phyloP scores from a whole-genome alignment of 2,113 vertebrate species.

The Sinocyclocheilus anophthalmus region DNA sequence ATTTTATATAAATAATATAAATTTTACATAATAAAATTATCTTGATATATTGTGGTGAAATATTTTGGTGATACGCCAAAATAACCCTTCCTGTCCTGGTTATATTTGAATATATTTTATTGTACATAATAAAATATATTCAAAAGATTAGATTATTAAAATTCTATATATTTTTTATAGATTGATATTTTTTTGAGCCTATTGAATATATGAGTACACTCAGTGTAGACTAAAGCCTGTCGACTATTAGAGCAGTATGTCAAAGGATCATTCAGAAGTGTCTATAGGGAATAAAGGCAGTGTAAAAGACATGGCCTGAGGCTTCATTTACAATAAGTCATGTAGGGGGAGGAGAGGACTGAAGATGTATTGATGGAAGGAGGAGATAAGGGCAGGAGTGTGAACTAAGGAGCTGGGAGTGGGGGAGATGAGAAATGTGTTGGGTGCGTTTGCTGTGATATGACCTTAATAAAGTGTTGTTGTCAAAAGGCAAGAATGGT shows the following conservation, averaged over 20 bases:
- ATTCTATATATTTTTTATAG: neutral
- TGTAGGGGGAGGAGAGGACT: conserved; percentile 17
- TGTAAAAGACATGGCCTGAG: neutral
- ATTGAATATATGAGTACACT: neutral
- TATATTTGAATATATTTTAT: no score
- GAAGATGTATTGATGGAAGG: conserved; percentile 14
- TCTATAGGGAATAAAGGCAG: neutral
- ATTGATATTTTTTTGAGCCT: neutral
- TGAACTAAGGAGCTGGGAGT: neutral
- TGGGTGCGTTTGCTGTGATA: neutral
- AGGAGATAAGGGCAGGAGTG: neutral
- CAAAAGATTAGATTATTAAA: no score
- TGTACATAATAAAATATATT: no score
- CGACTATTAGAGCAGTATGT: neutral
- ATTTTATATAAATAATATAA: no score
- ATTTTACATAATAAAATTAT: no score
- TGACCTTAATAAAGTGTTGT: neutral
- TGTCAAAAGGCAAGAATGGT: neutral
- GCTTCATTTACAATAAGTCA: conserved; percentile 23
- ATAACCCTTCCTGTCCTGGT: no score
- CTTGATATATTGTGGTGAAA: no score
- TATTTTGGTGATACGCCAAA: no score
- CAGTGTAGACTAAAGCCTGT: neutral
- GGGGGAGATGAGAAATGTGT: neutral
- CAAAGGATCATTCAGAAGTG: neutral